Evolutionary conservation across 2,113 vertebrate species (phyloP).

Genomic region (Oryctolagus cuniculus): DNA sequence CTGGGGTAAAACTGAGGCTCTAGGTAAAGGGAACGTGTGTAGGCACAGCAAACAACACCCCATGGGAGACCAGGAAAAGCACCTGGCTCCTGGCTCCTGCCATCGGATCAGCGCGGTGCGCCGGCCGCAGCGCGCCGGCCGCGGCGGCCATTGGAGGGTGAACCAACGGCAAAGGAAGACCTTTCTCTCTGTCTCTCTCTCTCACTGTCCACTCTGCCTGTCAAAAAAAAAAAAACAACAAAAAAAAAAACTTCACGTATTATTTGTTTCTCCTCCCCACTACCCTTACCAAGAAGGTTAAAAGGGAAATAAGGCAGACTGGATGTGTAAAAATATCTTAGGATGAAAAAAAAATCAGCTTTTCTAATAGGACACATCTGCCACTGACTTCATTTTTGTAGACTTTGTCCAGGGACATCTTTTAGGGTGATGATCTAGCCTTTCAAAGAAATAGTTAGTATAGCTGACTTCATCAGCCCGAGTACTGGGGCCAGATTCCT

Average conservation of each 20-base stretch:
- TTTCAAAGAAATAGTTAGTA: constrained; percentile 22
- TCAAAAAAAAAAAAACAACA: no score
- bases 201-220: no score
- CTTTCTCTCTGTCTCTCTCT: no score
- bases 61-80: no score
- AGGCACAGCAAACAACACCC: not conserved
- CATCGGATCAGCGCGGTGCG: no score
- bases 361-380: constrained; percentile 14
- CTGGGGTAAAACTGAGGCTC: not conserved
- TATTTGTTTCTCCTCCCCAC: not conserved
- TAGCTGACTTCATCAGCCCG: not conserved
- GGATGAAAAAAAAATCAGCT: constrained; percentile 12
- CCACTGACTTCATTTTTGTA: constrained; percentile 33
- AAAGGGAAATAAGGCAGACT: not conserved
- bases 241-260: not conserved
- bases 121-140: no score
- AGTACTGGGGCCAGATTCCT: not conserved
- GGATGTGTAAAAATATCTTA: constrained; percentile 48
- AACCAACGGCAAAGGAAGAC: no score
- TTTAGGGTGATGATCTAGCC: not conserved
- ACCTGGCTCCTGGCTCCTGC: no score
- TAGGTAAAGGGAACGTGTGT: not conserved
- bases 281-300: not conserved
- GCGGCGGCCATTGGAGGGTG: no score
- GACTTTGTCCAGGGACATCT: not conserved